These are phyloP conservation scores for Drosophila ercepeae DNA, from an alignment of 1,140 invertebrate species.

Conservation along the genomic window DNA sequence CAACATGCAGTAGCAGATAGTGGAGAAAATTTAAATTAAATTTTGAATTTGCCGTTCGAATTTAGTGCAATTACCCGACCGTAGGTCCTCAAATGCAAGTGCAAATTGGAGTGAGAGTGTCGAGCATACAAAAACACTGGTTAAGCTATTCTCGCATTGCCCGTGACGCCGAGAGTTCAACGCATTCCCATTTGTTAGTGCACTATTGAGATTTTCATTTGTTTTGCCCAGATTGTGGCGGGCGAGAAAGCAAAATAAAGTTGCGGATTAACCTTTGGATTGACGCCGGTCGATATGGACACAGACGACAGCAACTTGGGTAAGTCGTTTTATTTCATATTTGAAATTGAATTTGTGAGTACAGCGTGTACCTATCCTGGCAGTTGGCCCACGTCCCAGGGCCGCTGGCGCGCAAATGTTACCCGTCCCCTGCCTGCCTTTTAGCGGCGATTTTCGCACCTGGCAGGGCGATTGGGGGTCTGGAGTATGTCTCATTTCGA, in stretches of 20 bases:
- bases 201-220: constrained; percentile 43
- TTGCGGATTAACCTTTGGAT: neutral
- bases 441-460: neutral
- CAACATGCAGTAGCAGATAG: constrained; percentile 22
- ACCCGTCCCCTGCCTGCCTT: too few species aligned
- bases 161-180: constrained; percentile 34
- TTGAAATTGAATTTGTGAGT: constrained; percentile 80
- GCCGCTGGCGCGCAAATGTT: constrained; percentile 70
- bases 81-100: constrained; percentile 15
- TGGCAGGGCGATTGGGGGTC: neutral
- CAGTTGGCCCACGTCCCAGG: constrained; percentile 64
- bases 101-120: constrained; percentile 17
- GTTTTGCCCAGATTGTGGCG: constrained; percentile 25
- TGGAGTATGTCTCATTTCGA: neutral
- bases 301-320: constrained; percentile 41
- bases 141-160: neutral
- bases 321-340: constrained; percentile 49
- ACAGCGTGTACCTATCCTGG: constrained; percentile 43
- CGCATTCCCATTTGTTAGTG: constrained; percentile 21
- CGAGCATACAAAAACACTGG: constrained; percentile 6
- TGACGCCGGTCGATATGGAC: constrained; percentile 35
- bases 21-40: constrained; percentile 51
- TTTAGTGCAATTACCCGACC: constrained; percentile 8
- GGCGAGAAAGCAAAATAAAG: constrained; percentile 2
- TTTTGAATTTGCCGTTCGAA: constrained; percentile 44